Evolutionary conservation across 1,140 invertebrate genomes (phyloP).

Genomic region (Microplitis demolitor): DNA sequence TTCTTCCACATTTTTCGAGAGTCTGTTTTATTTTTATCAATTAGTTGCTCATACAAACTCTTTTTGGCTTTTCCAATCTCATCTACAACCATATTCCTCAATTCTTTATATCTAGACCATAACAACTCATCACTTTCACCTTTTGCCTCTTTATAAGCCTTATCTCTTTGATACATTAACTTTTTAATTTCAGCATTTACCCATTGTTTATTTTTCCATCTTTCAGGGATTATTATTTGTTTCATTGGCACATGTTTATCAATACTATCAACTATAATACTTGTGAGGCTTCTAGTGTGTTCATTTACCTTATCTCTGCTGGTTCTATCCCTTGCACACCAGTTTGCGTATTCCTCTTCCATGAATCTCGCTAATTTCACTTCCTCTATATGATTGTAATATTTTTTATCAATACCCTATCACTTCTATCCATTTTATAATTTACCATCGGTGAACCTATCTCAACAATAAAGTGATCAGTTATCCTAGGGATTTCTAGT

Average conservation of each 20-base stretch:
- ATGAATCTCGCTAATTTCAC: not conserved
- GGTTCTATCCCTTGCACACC: not conserved
- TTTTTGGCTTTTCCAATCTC: slow-evolving; percentile 2
- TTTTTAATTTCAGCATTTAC: not conserved
- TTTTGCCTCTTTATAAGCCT: not conserved
- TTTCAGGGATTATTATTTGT: not conserved
- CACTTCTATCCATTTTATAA: too few relatives aligned
- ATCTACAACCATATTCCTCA: not conserved
- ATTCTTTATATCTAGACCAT: not conserved
- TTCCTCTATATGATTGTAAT: not conserved
- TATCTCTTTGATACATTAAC: not conserved
- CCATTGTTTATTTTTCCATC: not conserved
- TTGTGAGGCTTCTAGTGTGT: not conserved
- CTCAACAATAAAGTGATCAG: not conserved
- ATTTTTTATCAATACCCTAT: not conserved
- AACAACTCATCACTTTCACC: not conserved
- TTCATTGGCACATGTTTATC: not conserved
- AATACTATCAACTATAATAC: not conserved
- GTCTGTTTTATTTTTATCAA: not conserved
- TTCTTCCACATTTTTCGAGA: slow-evolving; percentile 21
- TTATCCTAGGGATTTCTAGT: not conserved
- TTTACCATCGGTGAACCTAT: not conserved
- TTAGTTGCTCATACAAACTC: slow-evolving; percentile 11
- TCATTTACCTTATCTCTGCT: not conserved
- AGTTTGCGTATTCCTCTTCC: not conserved